Base-by-base conservation (phyloP, 2,113 vertebrate species). In the Strix uralensis region DNA sequence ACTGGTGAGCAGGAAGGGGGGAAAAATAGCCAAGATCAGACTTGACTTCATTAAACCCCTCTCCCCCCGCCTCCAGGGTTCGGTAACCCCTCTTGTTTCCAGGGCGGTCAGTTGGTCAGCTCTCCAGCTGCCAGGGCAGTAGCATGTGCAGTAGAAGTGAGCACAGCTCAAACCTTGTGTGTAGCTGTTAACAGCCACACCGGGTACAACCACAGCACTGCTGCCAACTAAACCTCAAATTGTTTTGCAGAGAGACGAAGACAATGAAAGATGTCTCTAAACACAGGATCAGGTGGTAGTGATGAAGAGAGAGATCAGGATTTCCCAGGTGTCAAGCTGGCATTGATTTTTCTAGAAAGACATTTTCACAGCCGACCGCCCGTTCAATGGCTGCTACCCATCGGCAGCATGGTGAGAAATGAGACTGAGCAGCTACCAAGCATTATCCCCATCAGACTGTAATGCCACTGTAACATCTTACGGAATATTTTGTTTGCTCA, bases 141-240 rank as follows among this genome's bases (percentile, higher is more conserved):
- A 59, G 58, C 44, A 38, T 3, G 3, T 3, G 57, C 42, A 34
- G 40, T 2, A 40, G 16, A 51, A 49, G 17, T 0, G 12, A 34
- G 26, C 54, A 8, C 36, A 44, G 75, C 63, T 40, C 81, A n/a
- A 23, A 40, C 34, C 63, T 17, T 4, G 10, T 6, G 3, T 0
- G 3, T 30, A 21, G 54, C 40, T n/a, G 9, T 21, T 17, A 25
- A 51, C 42, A 74, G 61, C 69, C 13, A 21, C 23, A 14, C 23
- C 15, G 15, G 72, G 47, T 30, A 21, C 0, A 4, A 19, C 36
- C 20, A 16, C 61, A 27, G 44, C 63, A 36, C 26, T 1, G 7
- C 66, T 23, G 47, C 63, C 51, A 32, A 15, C 44, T 32, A 16
- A 52, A 25, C 49, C 49, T 74, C 42, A 15, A 13, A 11, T 6